Conservation (phyloP, 1,140 invertebrate species). For the Melitaea cinxia region DNA sequence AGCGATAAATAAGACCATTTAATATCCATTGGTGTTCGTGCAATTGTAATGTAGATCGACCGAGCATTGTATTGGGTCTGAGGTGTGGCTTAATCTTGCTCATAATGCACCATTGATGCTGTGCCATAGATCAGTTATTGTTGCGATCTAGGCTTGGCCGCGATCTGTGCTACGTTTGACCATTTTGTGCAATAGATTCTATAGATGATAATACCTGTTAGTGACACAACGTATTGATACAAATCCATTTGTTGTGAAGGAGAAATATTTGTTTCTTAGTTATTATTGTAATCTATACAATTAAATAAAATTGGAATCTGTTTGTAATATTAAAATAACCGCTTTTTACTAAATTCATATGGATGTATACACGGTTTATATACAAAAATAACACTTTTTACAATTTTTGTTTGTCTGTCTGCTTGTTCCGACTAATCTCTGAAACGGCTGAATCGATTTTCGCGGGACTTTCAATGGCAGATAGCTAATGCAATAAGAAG, state of each 20-base stretch:
- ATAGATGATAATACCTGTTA: background rate
- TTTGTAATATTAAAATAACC: too few relatives aligned
- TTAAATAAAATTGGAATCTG: too few relatives aligned
- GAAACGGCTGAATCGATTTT: too few relatives aligned
- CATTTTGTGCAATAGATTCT: conserved; percentile 15
- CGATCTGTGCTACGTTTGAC: conserved; percentile 15
- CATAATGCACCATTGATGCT: conserved; percentile 38
- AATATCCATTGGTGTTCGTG: conserved; percentile 23
- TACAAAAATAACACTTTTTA: too few relatives aligned
- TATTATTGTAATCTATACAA: too few relatives aligned
- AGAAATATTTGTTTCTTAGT: background rate
- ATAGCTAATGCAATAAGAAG: too few relatives aligned
- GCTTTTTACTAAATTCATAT: too few relatives aligned
- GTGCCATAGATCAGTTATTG: conserved; percentile 39
- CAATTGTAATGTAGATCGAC: conserved; percentile 41
- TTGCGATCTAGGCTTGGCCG: conserved; percentile 37
- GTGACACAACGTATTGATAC: background rate
- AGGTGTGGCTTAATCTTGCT: conserved; percentile 45
- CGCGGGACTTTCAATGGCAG: too few relatives aligned
- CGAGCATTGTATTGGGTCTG: conserved; percentile 7
- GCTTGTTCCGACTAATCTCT: too few relatives aligned
- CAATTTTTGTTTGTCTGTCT: too few relatives aligned
- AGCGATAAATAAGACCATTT: background rate
- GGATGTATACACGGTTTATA: too few relatives aligned
- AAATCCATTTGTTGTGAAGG: background rate